These are phyloP conservation scores for Mastomys natalensis DNA, from an alignment of 2,113 vertebrate species.

Conservation along the genomic window DNA sequence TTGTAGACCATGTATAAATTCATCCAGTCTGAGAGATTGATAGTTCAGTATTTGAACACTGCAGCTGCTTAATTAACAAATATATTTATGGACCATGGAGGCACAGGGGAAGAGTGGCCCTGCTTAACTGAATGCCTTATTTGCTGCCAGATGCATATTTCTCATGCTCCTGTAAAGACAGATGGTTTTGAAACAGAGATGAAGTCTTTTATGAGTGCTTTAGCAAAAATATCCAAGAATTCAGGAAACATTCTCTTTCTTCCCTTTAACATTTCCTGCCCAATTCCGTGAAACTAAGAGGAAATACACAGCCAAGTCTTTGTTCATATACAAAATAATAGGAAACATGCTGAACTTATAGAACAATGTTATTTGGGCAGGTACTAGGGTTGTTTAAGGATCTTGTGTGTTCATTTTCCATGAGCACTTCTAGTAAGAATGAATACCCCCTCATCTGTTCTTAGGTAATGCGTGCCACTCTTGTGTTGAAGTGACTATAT, in stretches of 20 bases:
- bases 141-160: constrained; percentile 7
- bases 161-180: not conserved
- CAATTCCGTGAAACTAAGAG: constrained; percentile 46
- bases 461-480: not conserved
- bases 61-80: not conserved
- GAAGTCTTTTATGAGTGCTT: constrained; percentile 46
- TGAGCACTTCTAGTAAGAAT: not conserved
- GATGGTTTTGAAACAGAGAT: constrained; percentile 34
- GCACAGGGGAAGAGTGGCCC: not conserved
- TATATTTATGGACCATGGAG: not conserved
- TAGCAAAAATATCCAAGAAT: constrained; percentile 25
- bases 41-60: not conserved
- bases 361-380: not conserved
- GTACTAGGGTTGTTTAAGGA: not conserved
- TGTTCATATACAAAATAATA: constrained; percentile 43
- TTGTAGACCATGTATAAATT: not conserved
- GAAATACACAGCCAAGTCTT: constrained; percentile 42
- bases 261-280: not conserved
- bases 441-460: not conserved
- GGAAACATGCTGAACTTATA: constrained; percentile 7
- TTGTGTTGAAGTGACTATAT: not conserved
- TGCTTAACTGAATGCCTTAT: not conserved
- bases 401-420: not conserved
- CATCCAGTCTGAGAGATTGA: not conserved
- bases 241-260: constrained; percentile 55